Evolutionary conservation across 2,113 vertebrate genomes (phyloP).

Genomic region (Mormyrus iriodes): DNA sequence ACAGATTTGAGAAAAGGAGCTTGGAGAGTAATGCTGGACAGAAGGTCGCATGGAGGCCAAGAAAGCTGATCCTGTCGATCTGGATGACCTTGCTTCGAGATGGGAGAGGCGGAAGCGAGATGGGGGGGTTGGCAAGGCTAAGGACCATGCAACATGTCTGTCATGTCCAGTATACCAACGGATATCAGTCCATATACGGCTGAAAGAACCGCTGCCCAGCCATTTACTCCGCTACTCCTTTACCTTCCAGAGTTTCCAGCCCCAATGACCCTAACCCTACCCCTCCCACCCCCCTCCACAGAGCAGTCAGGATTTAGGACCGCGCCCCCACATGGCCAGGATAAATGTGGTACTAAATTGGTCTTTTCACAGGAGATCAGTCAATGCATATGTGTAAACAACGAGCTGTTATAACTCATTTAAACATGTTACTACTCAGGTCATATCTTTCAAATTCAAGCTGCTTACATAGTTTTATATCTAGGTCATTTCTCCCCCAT

Average conservation of each 20-base stretch:
- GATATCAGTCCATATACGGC: background rate
- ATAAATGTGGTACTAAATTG: background rate
- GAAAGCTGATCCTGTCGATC: background rate
- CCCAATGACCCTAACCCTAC: background rate
- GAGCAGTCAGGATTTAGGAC: background rate
- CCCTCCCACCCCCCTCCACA: background rate
- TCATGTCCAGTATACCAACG: background rate
- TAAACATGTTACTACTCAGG: background rate
- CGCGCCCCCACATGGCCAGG: background rate
- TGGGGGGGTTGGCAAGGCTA: background rate
- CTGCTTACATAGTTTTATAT: background rate
- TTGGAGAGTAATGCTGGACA: background rate
- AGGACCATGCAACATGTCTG: background rate
- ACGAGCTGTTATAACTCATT: background rate
- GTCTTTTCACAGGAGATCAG: background rate
- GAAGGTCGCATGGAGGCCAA: background rate
- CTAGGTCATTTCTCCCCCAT: background rate
- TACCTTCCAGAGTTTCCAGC: background rate
- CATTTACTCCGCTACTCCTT: background rate
- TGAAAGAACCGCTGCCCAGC: background rate
- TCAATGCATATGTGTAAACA: background rate
- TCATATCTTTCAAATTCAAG: background rate
- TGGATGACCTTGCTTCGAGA: background rate
- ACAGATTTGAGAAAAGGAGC: background rate
- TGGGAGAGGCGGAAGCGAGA: background rate